Conservation (phyloP, 2,888 invertebrate species). For the Pseudococcus longispinus region DNA sequence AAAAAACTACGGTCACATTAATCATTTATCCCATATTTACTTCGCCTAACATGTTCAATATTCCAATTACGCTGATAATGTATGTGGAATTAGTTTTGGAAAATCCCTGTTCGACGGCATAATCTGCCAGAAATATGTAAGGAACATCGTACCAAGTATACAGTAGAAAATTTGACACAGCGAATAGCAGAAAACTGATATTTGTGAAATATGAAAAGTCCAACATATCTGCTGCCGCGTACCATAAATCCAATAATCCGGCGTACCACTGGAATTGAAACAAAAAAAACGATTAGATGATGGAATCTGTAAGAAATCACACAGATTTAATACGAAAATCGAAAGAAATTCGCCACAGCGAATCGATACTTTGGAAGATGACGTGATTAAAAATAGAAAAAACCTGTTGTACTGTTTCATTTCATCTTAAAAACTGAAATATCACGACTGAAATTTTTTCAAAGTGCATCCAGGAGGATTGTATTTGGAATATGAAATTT, state of each 20-base stretch:
- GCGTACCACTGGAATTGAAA: slow-evolving; percentile 70
- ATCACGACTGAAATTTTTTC: too few relatives aligned
- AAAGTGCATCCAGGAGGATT: too few relatives aligned
- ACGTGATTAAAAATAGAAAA: too few relatives aligned
- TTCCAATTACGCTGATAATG: slow-evolving; percentile 85
- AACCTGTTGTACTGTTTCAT: too few relatives aligned
- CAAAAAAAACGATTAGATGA: slow-evolving; percentile 4
- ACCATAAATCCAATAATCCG: slow-evolving; percentile 79
- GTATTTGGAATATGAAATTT: too few relatives aligned
- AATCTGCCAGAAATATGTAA: slow-evolving; percentile 88
- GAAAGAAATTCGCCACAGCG: too few relatives aligned
- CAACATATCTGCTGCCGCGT: slow-evolving; percentile 76
- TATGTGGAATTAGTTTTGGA: slow-evolving; percentile 77
- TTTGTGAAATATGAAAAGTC: slow-evolving; percentile 83
- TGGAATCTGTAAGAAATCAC: not conserved
- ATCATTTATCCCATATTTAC: slow-evolving; percentile 65
- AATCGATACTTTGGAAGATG: too few relatives aligned
- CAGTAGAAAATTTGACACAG: slow-evolving; percentile 85
- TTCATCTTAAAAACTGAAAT: too few relatives aligned
- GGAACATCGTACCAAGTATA: slow-evolving; percentile 95
- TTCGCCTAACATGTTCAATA: slow-evolving; percentile 87
- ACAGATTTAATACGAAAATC: not conserved
- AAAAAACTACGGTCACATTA: slow-evolving; percentile 24
- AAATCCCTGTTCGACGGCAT: slow-evolving; percentile 74
- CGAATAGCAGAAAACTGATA: slow-evolving; percentile 75